A percentile compares a stretch with the other conserved stretches of the same genome.
These are phyloP conservation scores for Pseudomyrmex cubaensis DNA, from an alignment of 1,140 invertebrate genomes.

Conservation along the genomic window DNA sequence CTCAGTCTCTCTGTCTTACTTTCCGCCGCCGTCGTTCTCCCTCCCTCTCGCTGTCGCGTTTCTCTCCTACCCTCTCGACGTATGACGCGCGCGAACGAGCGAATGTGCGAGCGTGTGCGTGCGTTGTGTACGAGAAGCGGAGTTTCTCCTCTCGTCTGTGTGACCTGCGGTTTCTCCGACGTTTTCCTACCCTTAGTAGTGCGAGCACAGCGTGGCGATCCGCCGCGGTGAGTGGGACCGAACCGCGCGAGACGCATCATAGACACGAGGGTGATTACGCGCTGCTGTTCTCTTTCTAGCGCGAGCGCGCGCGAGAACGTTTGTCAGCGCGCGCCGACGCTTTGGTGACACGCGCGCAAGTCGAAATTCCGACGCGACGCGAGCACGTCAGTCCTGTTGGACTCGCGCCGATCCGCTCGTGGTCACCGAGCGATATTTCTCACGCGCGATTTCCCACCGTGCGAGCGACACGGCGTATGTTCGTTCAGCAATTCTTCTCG, in stretches of 20 bases:
- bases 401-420: background rate
- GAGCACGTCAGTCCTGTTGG: background rate
- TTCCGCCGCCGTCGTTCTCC: constrained; percentile 9
- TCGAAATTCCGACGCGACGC: constrained; percentile 46
- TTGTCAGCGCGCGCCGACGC: constrained; percentile 48
- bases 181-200: constrained; percentile 78
- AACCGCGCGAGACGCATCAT: constrained; percentile 66
- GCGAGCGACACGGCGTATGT: background rate
- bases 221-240: constrained; percentile 70
- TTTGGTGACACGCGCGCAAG: constrained; percentile 47
- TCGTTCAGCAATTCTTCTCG: background rate
- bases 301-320: background rate
- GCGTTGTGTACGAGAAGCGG: constrained; percentile 48
- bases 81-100: constrained; percentile 22
- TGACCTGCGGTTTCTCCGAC: constrained; percentile 79
- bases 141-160: constrained; percentile 69
- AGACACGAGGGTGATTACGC: constrained; percentile 47
- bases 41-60: constrained; percentile 7
- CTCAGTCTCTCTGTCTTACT: constrained; percentile 54
- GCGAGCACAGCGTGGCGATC: constrained; percentile 73
- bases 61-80: constrained; percentile 37
- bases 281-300: constrained; percentile 18
- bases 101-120: background rate
- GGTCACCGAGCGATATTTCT: background rate
- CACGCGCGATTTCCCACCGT: background rate